Conservation (phyloP, 2,113 vertebrate genomes). For the Onychostoma macrolepis region DNA sequence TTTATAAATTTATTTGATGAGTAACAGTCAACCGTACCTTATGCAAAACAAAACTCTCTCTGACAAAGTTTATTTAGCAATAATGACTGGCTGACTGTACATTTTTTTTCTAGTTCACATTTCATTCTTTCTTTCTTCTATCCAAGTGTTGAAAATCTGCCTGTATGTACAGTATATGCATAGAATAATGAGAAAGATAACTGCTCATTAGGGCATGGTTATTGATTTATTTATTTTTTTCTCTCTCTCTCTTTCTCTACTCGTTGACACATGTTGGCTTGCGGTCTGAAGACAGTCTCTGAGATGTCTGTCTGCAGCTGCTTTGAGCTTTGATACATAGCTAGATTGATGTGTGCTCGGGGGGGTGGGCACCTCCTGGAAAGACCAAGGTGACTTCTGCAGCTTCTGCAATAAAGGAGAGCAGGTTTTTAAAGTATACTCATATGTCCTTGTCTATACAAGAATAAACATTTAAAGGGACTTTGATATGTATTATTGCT, state of each 20-base stretch:
- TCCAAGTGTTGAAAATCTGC: background rate
- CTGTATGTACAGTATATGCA: background rate
- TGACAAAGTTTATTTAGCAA: background rate
- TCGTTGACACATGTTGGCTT: constrained; percentile 18
- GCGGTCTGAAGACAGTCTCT: constrained; percentile 5
- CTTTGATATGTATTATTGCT: background rate
- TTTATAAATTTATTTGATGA: background rate
- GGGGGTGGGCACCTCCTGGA: background rate
- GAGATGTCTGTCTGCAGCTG: constrained; percentile 19
- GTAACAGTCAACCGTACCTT: background rate
- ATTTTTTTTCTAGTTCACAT: background rate
- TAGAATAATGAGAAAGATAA: background rate
- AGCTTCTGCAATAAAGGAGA: constrained; percentile 4
- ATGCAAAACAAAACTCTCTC: background rate
- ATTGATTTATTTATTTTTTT: background rate
- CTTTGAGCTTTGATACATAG: constrained; percentile 24
- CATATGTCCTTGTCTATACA: background rate
- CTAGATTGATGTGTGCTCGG: constrained; percentile 2
- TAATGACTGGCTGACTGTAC: background rate
- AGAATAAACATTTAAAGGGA: background rate
- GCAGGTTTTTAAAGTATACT: background rate
- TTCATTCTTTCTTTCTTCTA: background rate
- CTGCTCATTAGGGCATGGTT: background rate
- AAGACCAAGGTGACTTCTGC: constrained; percentile 60
- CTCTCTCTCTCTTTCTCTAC: background rate